phyloP scores from a whole-genome alignment of 2,113 vertebrate genomes.

The Bufo bufo region DNA sequence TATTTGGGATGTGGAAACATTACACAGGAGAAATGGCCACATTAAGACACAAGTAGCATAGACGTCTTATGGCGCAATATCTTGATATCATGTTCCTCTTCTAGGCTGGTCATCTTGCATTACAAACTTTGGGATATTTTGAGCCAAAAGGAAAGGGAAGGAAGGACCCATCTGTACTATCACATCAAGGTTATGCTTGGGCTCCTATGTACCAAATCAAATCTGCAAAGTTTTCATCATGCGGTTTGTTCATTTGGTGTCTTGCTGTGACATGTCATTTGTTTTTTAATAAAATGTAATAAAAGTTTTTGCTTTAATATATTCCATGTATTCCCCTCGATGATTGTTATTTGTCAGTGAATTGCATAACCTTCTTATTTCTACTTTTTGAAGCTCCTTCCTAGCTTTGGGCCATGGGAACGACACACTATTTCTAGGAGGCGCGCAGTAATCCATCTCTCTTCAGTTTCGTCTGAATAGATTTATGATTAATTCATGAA shows the following conservation, averaged over 20 bases:
- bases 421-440: neutral
- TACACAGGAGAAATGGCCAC: no score
- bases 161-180: no score
- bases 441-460: constrained; percentile 7
- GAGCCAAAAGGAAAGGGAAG: no score
- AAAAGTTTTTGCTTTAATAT: neutral
- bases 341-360: neutral
- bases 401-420: neutral
- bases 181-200: no score
- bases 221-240: no score
- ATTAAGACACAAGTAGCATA: no score
- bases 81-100: no score
- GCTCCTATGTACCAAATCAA: no score
- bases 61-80: no score
- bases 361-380: neutral
- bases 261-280: neutral
- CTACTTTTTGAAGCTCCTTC: neutral
- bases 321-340: neutral
- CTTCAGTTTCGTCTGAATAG: constrained; percentile 9
- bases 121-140: no score
- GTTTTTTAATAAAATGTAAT: neutral
- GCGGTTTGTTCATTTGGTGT: neutral
- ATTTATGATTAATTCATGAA: constrained; percentile 26
- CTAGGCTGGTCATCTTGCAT: no score
- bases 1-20: no score